Percentiles rank a stretch among this genome's conserved stretches.
Conservation (phyloP, 1,140 invertebrate species). For the Aphidius ervi region DNA sequence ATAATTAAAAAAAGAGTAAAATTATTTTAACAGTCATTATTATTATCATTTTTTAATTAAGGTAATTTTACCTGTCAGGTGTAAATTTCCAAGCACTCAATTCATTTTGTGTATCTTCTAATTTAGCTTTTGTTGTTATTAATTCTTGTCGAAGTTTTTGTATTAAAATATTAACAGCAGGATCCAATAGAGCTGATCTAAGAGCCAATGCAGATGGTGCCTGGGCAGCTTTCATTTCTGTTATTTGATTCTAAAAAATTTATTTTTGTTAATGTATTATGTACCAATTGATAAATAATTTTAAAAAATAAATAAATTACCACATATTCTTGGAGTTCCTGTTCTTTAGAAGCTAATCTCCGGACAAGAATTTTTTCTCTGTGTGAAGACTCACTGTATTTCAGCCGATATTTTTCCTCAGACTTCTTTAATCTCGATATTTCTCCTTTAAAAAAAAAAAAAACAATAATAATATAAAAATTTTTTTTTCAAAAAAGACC, state of each 20-base stretch:
- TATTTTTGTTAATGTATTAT: constrained; percentile 16
- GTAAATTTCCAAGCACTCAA: constrained; percentile 98
- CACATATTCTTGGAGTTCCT: constrained; percentile 93
- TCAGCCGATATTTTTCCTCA: constrained; percentile 77
- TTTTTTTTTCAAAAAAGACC: neutral
- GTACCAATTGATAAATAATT: constrained; percentile 1
- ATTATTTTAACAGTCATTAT: neutral
- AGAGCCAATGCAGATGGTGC: constrained; percentile 72
- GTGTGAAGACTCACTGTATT: constrained; percentile 78
- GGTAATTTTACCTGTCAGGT: constrained; percentile 74
- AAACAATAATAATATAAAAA: constrained; percentile 16
- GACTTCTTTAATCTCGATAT: constrained; percentile 70
- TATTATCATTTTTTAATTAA: neutral
- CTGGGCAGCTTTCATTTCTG: constrained; percentile 81
- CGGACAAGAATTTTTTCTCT: constrained; percentile 89
- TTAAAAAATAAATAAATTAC: constrained; percentile 59
- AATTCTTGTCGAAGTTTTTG: constrained; percentile 89
- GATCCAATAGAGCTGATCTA: constrained; percentile 83
- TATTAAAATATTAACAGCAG: constrained; percentile 92
- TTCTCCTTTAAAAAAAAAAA: constrained; percentile 61
- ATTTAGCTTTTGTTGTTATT: constrained; percentile 79
- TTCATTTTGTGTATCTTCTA: constrained; percentile 97
- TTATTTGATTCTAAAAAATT: constrained; percentile 76
- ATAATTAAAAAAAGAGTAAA: constrained; percentile 29
- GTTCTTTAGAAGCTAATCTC: constrained; percentile 88